Evolutionary conservation across 1,140 invertebrate species (phyloP), one percentile per base, ranked within the genome.

Genomic region (Diploscapter pachys): DNA sequence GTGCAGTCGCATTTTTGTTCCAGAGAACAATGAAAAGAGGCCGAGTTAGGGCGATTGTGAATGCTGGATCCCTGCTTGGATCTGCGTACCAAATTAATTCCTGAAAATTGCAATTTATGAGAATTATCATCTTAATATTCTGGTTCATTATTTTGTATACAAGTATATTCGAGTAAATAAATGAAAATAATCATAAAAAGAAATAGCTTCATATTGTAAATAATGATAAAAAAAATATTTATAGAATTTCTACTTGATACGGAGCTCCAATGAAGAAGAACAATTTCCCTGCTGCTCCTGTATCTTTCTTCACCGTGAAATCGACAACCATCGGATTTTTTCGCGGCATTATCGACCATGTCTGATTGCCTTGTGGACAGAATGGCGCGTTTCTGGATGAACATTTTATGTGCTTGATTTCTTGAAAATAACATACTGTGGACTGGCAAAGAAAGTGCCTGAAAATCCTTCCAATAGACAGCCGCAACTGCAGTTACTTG

Each of bases 241-340:
- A 67, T 4, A 67, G 5, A 50, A 9, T 8, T 6, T 67, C n/a
- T 31, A 74, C 73, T 61, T 65, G 63, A 49, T 74, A 74, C 6
- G 73, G 73, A 62, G 73, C 73, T 69, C 73, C 55, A 6, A 74
- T 13, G 31, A 74, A 74, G 50, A 74, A 74, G 51, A 74, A 74
- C 9, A 74, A 61, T 69, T 74, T 74, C 9, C 73, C 73, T 55
- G 68, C 70, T n/a, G 73, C 73, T 52, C 64, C 73, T 59, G 51
- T 61, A 49, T 74, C 63, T 11, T 68, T 63, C 8, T 51, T 68
- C 3, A 74, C 49, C 11, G 73, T 62, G 48, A 74, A 74, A 50
- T 74, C 73, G 6, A 64, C 50, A n/a, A 66, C 70, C 31, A 59
- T 66, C 5, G 61, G 11, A 5, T 64, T 64, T n/a, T 74, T 56